Conservation (phyloP, 2,797 vertebrate genomes). For the Macropus fuliginosus region DNA sequence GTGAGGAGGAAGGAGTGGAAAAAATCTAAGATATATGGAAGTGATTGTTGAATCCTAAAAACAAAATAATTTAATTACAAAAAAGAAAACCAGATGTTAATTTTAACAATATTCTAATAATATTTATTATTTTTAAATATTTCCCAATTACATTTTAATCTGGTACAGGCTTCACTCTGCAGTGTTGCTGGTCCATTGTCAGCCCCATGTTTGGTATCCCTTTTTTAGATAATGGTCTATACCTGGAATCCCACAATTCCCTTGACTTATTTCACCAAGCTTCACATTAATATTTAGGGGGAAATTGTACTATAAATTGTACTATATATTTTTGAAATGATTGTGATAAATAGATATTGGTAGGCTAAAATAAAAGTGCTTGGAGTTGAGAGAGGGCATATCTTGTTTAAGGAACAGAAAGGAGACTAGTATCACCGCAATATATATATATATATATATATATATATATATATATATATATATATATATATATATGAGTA, state of each 20-base stretch:
- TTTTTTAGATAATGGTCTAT: background rate
- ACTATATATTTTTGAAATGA: background rate
- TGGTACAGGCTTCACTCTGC: background rate
- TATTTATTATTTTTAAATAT: background rate
- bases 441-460: background rate
- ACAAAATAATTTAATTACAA: too few relatives aligned
- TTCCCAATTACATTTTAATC: background rate
- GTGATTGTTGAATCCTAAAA: too few relatives aligned
- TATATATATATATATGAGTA: background rate
- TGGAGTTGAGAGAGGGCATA: background rate
- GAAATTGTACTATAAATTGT: background rate
- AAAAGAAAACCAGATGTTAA: background rate
- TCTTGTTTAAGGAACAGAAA: background rate
- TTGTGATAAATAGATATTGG: background rate
- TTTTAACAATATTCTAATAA: background rate
- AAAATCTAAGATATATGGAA: too few relatives aligned
- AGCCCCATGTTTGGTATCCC: background rate
- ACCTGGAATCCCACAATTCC: background rate
- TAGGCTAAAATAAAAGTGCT: background rate
- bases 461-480: too few relatives aligned
- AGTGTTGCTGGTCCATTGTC: background rate
- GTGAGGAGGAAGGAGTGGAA: too few relatives aligned
- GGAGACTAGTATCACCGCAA: background rate
- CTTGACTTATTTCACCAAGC: background rate
- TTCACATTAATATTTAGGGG: background rate